Percentiles rank a stretch among this genome's conserved stretches.
Evolutionary conservation across 2,113 vertebrate genomes (phyloP).

Genomic region (Serilophus lunatus): DNA sequence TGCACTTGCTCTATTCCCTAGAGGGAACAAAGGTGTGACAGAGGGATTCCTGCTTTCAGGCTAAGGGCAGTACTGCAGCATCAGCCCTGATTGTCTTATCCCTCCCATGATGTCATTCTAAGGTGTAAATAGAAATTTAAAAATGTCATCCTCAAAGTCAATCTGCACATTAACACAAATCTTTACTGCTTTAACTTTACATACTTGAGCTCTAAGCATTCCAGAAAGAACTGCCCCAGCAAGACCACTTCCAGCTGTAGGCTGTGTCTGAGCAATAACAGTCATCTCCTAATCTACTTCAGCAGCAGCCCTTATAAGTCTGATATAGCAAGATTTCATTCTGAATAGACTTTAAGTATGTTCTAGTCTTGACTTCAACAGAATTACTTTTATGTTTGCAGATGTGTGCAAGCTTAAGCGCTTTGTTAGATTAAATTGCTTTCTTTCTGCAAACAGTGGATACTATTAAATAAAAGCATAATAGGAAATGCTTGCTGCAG

Average conservation of each 20-base stretch:
- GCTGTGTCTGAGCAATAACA: not conserved
- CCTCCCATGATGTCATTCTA: not conserved
- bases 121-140: not conserved
- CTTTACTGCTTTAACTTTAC: not conserved
- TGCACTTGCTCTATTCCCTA: fast-evolving
- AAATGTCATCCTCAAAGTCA: not conserved
- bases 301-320: not conserved
- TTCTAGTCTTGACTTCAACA: not conserved
- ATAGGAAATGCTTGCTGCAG: not conserved
- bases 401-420: not conserved
- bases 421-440: not conserved
- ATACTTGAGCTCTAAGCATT: not conserved
- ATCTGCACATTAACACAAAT: not conserved
- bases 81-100: not conserved
- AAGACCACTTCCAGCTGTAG: not conserved
- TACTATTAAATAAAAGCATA: not conserved
- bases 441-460: not conserved
- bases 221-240: not conserved
- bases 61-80: not conserved
- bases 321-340: not conserved
- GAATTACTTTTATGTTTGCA: not conserved
- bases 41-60: not conserved
- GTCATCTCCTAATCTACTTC: not conserved
- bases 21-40: not conserved
- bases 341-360: not conserved